Conservation (phyloP, 2,888 invertebrate species). For the Malachius bipustulatus region DNA sequence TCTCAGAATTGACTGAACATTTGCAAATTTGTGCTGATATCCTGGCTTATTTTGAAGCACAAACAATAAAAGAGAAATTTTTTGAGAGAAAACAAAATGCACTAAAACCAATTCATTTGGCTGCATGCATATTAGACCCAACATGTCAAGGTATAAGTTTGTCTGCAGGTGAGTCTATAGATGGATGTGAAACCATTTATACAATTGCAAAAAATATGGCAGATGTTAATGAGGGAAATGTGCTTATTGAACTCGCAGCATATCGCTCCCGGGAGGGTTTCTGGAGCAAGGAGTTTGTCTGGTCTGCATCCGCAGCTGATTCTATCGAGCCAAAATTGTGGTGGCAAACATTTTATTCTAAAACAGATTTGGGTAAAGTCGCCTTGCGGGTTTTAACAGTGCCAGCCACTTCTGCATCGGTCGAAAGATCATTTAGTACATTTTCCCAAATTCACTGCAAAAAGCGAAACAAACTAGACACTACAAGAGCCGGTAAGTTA, state of each 20-base stretch:
- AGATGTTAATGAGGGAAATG: background rate
- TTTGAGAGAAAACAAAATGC: background rate
- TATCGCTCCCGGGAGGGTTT: constrained; percentile 1
- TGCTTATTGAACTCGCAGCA: constrained; percentile 1
- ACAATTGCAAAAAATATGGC: constrained; percentile 1
- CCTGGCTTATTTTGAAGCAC: constrained; percentile 3
- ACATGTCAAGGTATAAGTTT: background rate
- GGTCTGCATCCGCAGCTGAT: constrained; percentile 3
- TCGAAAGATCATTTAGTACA: constrained; percentile 1
- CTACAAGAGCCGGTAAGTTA: constrained; percentile 2
- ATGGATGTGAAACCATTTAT: constrained; percentile 1
- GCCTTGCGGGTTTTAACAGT: constrained; percentile 2
- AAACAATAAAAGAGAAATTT: constrained; percentile 1
- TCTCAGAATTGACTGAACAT: constrained; percentile 2
- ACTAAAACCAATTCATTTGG: constrained; percentile 1
- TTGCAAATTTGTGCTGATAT: constrained; percentile 2
- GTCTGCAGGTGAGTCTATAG: constrained; percentile 3
- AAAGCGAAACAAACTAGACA: constrained; percentile 1
- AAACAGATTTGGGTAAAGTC: constrained; percentile 3
- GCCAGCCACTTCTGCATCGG: background rate
- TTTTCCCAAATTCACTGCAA: constrained; percentile 3
- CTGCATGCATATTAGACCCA: constrained; percentile 2
- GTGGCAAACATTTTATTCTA: constrained; percentile 2
- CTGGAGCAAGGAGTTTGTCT: constrained; percentile 3
- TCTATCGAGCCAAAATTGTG: constrained; percentile 1